Conservation (phyloP, 1,140 invertebrate species). For the Drosophila sturtevanti region DNA sequence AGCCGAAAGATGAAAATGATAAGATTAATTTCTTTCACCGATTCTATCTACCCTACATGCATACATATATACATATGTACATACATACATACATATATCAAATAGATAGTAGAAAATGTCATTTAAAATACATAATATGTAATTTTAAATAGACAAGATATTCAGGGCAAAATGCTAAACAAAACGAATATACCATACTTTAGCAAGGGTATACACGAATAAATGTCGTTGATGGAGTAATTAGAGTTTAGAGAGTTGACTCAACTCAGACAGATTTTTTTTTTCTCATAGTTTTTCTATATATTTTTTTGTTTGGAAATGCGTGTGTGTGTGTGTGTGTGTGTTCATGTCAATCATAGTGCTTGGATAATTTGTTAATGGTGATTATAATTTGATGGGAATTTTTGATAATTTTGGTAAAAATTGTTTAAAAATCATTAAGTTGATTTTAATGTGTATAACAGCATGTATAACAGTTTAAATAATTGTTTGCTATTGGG, state of each 20-base stretch:
- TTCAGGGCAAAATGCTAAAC: slow-evolving; percentile 23
- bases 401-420: background rate
- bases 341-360: background rate
- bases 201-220: background rate
- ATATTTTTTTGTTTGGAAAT: slow-evolving; percentile 12
- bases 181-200: slow-evolving; percentile 10
- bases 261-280: no score
- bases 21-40: no score
- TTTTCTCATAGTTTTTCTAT: no score
- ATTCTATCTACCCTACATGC: no score
- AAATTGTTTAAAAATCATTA: background rate
- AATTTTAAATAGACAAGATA: no score
- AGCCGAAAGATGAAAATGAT: no score
- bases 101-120: no score
- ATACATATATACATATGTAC: no score
- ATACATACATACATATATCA: no score
- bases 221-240: slow-evolving; percentile 40
- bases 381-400: slow-evolving; percentile 7
- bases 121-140: no score
- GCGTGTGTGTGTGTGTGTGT: background rate
- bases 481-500: background rate
- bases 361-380: slow-evolving; percentile 2
- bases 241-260: slow-evolving; percentile 27
- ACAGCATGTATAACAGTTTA: slow-evolving; percentile 3
- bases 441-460: slow-evolving; percentile 3